phyloP scores from a whole-genome alignment of 2,113 vertebrate species.

The Malurus alboscapulatus region DNA sequence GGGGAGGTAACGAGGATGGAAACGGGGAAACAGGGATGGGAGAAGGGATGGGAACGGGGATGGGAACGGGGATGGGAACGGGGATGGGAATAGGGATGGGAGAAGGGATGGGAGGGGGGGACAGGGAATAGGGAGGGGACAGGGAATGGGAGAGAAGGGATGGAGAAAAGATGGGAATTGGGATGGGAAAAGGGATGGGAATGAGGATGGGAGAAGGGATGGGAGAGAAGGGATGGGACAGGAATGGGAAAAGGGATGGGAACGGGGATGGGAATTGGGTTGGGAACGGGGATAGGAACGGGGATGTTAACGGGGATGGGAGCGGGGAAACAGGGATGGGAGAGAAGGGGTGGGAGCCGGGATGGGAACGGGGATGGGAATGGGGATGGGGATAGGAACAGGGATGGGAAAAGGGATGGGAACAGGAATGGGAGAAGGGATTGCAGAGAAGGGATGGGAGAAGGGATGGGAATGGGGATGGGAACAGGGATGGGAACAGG shows the following conservation, averaged over 20 bases:
- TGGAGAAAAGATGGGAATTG: neutral
- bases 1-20: no score
- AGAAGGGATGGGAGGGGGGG: rapidly evolving
- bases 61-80: no score
- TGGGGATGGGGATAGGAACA: rapidly evolving
- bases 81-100: no score
- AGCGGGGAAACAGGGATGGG: no score
- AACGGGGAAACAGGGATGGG: neutral
- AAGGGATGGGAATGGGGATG: neutral
- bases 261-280: no score
- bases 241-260: neutral
- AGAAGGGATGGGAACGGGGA: neutral
- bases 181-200: neutral
- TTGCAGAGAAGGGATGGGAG: neutral
- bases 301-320: no score
- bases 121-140: neutral
- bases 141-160: no score
- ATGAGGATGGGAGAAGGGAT: no score
- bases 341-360: neutral
- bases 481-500: no score
- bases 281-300: rapidly evolving
- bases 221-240: neutral
- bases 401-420: rapidly evolving
- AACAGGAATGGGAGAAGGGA: no score
- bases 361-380: neutral